Conservation (phyloP, 2,113 vertebrate genomes). For the Anguilla rostrata region DNA sequence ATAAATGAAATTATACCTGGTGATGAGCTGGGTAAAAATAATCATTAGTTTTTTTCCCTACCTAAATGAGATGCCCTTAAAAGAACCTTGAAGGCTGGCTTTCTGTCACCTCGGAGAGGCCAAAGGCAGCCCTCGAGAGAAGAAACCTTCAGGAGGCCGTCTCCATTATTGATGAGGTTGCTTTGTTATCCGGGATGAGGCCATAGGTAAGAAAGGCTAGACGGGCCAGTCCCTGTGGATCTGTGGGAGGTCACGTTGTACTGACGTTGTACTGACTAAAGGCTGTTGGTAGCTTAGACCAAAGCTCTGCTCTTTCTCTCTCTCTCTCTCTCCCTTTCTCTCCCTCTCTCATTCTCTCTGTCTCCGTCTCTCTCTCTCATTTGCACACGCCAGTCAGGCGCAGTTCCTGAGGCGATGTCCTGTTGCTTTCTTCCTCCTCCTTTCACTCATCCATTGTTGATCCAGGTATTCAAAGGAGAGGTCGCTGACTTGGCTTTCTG, state of each 20-base stretch:
- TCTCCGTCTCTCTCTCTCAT: too few relatives aligned
- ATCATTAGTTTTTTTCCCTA: not conserved
- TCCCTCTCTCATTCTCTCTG: not conserved
- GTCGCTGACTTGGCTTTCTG: not conserved
- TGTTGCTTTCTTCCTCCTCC: too few relatives aligned
- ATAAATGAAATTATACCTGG: not conserved
- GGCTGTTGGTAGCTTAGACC: not conserved
- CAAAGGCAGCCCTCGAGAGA: not conserved
- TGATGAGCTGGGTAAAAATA: not conserved
- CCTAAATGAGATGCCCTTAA: not conserved
- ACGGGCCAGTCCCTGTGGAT: not conserved
- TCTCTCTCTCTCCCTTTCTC: too few relatives aligned
- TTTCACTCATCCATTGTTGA: too few relatives aligned
- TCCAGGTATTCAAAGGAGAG: conserved; percentile 1
- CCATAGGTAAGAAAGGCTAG: not conserved
- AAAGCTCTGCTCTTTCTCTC: not conserved
- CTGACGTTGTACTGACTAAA: not conserved
- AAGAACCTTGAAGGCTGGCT: not conserved
- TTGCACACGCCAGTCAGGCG: too few relatives aligned
- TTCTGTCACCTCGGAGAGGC: not conserved
- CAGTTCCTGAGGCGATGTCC: too few relatives aligned
- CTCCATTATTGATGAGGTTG: not conserved
- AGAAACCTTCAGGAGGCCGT: not conserved
- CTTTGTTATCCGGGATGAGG: not conserved
- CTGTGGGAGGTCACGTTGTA: not conserved